phyloP scores from a whole-genome alignment of 2,888 invertebrate genomes.

The Chalcis sispes region DNA sequence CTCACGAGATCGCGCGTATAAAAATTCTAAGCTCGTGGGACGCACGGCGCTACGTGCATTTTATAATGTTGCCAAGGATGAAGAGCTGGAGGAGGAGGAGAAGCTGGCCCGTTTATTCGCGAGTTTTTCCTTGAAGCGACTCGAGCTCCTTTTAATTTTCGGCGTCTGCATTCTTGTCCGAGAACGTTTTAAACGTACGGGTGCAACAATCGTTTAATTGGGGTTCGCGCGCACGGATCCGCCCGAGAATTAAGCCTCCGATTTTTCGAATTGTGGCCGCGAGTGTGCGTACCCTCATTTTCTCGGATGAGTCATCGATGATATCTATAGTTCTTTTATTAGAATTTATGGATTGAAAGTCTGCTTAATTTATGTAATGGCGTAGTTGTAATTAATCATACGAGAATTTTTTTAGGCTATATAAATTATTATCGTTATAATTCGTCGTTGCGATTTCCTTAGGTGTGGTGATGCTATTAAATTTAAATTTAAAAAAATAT shows the following conservation, averaged over 20 bases:
- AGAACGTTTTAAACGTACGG: slow-evolving; percentile 40
- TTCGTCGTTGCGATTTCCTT: background rate
- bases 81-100: too few relatives aligned
- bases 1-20: background rate
- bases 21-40: background rate
- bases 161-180: slow-evolving; percentile 67
- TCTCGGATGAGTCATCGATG: slow-evolving; percentile 51
- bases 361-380: slow-evolving; percentile 47
- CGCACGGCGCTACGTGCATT: slow-evolving; percentile 16
- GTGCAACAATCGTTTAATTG: slow-evolving; percentile 66
- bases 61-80: slow-evolving; percentile 37
- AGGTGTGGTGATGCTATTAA: slow-evolving; percentile 5
- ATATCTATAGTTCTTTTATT: slow-evolving; percentile 51
- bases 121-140: slow-evolving; percentile 70
- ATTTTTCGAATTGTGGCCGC: slow-evolving; percentile 31
- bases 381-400: slow-evolving; percentile 28
- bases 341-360: slow-evolving; percentile 35
- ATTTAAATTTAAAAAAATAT: background rate
- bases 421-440: slow-evolving; percentile 17
- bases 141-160: slow-evolving; percentile 70
- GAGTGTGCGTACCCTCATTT: slow-evolving; percentile 45
- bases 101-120: slow-evolving; percentile 44
- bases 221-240: slow-evolving; percentile 57
- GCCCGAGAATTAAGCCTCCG: too few relatives aligned
- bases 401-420: slow-evolving; percentile 27